Evolutionary conservation across 2,113 vertebrate species (phyloP), one percentile per base, ranked within the genome.

Genomic region (Pelecanus crispus): DNA sequence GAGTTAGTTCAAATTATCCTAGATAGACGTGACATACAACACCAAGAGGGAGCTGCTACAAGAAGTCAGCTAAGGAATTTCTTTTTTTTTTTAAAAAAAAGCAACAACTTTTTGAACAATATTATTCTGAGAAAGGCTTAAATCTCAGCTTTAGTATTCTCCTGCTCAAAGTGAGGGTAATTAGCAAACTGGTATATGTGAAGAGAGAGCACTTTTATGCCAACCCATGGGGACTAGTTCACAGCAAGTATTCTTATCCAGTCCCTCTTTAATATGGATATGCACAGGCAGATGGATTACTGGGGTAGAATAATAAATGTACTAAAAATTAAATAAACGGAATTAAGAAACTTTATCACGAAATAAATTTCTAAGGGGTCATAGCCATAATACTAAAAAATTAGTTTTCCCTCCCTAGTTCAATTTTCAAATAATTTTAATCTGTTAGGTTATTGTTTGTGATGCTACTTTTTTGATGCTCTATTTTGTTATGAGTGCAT

Each of bases 201-300:
- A 63, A 49, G 65, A 94, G 31, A 56, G 7, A 89, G 6, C 36
- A 29, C 11, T 90, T 95, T 91, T 59, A 78, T 80, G 94, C 25
- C 53, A 94, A 93, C 12, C 90, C 50, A 61, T n/a, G 28, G 91
- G 68, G 17, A 94, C 56, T 58, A 81, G 21, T 62, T 81, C 79
- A 38, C 50, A 82, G 34, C 38, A 78, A 85, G 17, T 52, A 88
- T 61, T 86, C 45, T 47, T 52, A 61, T 63, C 45, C 74, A 72
- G 53, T n/a, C 44, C 10, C 9, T 95, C 50, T 89, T 89, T 92
- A 92, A 88, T 77, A 90, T 94, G 72, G 84, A 85, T 72, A 90
- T 45, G 34, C 13, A 71, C 10, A 50, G 28, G 13, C 52, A n/a
- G 44, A 47, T 44, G 34, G 58, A 72, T 45, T 93, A 78, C 67